Base-by-base conservation (phyloP, 1,140 invertebrate genomes). In the Diachasma alloeum region DNA sequence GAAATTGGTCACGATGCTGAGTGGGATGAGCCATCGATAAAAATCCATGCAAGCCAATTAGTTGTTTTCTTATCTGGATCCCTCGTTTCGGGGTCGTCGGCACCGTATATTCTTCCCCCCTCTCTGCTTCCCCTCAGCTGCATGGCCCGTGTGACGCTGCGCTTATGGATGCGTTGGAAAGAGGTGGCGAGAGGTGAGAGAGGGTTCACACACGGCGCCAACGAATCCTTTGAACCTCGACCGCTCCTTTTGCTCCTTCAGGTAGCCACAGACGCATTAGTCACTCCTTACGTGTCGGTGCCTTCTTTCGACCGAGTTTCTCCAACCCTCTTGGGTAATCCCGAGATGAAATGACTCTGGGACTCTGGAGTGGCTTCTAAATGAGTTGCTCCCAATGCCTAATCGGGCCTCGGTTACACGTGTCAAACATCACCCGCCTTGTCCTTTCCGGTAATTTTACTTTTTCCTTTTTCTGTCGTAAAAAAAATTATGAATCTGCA, bases 241-340 rank as follows among this genome's bases (percentile, higher is more conserved):
- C 88, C 88, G 88, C 88, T 72, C 76, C 81, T 82, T 78, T 81
- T 71, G 78, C 77, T 88, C 87, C 84, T 89, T 89, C 88, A 90
- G 89, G 89, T 89, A 90, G 89, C 88, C 85, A 85, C 86, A 90
- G 88, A 90, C 88, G 85, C 88, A 90, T 90, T 90, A 90, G 88
- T 90, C 88, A 88, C 88, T 89, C 82, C 83, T 86, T 83, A 81
- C 76, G 15, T 68, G 56, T 66, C 53, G 48, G 22, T 53, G n/a
- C 19, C 46, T 74, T 74, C 53, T 42, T 63, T 53, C 42, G n/a
- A 22, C 17, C n/a, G 72, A 37, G 26, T 19, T 67, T 63, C 53
- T 59, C 39, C 39, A 42, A 22, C 17, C 17, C 24, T 31, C 53
- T 74, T 74, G 26, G 10, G 22, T 44, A 37, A 19, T 46, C n/a